Conservation (phyloP, 2,888 invertebrate genomes). For the Polydrusus tereticollis region DNA sequence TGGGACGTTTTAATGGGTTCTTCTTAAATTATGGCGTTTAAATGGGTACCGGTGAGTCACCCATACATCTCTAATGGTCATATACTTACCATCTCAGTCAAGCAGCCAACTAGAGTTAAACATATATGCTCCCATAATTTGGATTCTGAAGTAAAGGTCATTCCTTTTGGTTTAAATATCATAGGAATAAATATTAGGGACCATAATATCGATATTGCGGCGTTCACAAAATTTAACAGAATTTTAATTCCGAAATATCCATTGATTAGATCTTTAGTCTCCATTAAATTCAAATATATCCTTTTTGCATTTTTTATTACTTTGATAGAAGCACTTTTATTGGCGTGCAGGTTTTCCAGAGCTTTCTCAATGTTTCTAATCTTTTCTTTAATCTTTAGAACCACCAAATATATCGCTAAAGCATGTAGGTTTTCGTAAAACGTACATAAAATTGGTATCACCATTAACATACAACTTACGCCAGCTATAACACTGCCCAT, state of each 20-base stretch:
- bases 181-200: neutral
- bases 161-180: neutral
- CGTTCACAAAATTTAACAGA: constrained; percentile 9
- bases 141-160: neutral
- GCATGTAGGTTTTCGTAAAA: constrained; percentile 17
- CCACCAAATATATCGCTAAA: neutral
- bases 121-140: neutral
- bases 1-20: too few species aligned
- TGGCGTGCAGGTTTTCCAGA: neutral
- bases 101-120: neutral
- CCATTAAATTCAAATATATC: constrained; percentile 2
- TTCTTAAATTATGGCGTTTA: too few species aligned
- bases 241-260: constrained; percentile 27
- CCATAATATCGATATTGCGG: constrained; percentile 2
- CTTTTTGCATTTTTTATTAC: constrained; percentile 15
- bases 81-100: neutral
- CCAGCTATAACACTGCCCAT: neutral
- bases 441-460: neutral
- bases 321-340: neutral
- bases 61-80: too few species aligned
- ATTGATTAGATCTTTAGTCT: constrained; percentile 4
- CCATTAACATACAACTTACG: neutral
- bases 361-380: neutral
- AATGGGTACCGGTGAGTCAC: too few species aligned
- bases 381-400: constrained; percentile 3